Conservation (phyloP, 1,140 invertebrate genomes). For the Paramacrobiotus metropolitanus region DNA sequence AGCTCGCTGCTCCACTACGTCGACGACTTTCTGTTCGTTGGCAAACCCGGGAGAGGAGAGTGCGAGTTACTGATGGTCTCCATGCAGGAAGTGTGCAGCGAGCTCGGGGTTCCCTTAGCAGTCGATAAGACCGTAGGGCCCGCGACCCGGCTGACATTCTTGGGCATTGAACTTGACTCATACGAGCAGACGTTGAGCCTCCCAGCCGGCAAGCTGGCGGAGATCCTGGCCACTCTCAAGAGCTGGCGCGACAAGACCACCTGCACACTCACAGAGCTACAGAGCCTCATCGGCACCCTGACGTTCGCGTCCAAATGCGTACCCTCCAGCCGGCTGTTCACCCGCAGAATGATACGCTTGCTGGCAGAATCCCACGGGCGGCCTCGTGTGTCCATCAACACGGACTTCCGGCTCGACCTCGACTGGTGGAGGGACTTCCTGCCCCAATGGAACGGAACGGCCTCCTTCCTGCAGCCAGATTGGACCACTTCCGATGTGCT, state of each 20-base stretch:
- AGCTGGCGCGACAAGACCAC: background rate
- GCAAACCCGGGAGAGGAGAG: background rate
- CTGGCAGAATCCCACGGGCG: background rate
- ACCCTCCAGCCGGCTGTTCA: background rate
- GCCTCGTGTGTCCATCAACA: background rate
- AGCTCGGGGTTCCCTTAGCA: background rate
- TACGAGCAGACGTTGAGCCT: background rate
- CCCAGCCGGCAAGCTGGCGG: background rate
- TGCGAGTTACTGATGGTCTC: background rate
- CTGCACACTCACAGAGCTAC: background rate
- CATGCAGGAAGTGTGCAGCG: background rate
- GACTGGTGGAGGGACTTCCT: background rate
- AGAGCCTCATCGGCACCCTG: background rate
- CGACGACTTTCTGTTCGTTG: background rate
- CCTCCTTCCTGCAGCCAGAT: background rate
- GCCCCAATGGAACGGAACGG: background rate
- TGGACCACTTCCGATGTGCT: background rate
- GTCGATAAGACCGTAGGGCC: background rate
- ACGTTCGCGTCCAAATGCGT: background rate
- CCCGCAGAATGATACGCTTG: background rate
- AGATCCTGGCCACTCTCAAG: background rate
- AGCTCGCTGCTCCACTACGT: background rate
- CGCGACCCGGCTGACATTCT: background rate
- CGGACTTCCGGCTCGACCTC: background rate
- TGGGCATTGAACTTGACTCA: background rate